Conservation (phyloP, 1,140 invertebrate species). For the Lordiphosa clarofinis region DNA sequence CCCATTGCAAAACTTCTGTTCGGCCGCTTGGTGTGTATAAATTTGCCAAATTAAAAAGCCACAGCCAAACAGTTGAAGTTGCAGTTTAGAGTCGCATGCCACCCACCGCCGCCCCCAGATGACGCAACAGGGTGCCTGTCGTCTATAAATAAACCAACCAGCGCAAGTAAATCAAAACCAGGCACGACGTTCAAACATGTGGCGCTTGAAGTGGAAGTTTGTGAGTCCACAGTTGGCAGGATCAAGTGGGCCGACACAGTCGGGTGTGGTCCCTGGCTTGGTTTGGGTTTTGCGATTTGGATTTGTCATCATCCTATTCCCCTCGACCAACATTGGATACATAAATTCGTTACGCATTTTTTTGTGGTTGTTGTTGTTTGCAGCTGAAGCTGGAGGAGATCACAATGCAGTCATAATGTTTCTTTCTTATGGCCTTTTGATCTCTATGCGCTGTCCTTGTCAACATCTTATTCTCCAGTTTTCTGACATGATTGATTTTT, state of each 20-base stretch:
- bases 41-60: slow-evolving; percentile 73
- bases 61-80: slow-evolving; percentile 25
- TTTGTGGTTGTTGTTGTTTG: not conserved
- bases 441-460: slow-evolving; percentile 47
- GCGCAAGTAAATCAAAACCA: slow-evolving; percentile 72
- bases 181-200: slow-evolving; percentile 60
- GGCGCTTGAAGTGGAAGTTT: slow-evolving; percentile 38
- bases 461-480: slow-evolving; percentile 64
- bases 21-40: slow-evolving; percentile 60
- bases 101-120: slow-evolving; percentile 68
- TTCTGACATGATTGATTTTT: slow-evolving; percentile 69
- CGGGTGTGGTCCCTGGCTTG: slow-evolving; percentile 59
- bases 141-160: slow-evolving; percentile 66
- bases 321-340: slow-evolving; percentile 15
- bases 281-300: slow-evolving; percentile 36
- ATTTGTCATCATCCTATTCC: slow-evolving; percentile 55
- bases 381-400: slow-evolving; percentile 1
- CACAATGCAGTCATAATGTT: slow-evolving; percentile 61
- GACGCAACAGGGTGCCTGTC: slow-evolving; percentile 68
- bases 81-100: slow-evolving; percentile 38
- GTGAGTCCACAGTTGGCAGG: slow-evolving; percentile 25
- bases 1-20: slow-evolving; percentile 48
- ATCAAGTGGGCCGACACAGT: slow-evolving; percentile 63
- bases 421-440: slow-evolving; percentile 37
- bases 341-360: slow-evolving; percentile 69